These are phyloP conservation scores for Berghia stephanieae DNA, from an alignment of 1,140 invertebrate species.

Conservation along the genomic window DNA sequence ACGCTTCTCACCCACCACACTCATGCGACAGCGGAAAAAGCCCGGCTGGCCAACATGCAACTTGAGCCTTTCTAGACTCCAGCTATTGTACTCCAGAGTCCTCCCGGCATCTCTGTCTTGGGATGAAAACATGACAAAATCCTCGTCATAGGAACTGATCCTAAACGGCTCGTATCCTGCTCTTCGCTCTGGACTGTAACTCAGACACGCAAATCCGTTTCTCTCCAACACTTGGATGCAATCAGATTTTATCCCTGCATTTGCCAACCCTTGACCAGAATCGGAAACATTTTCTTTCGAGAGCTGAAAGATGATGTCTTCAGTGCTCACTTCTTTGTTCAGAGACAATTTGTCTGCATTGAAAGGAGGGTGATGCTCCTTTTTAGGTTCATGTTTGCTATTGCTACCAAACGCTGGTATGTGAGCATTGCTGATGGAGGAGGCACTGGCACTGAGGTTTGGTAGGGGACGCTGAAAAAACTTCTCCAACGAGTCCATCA, in stretches of 20 bases:
- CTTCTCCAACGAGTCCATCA: no score
- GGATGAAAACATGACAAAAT: conserved; percentile 29
- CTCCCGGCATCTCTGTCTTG: conserved; percentile 5
- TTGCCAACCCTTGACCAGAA: background rate
- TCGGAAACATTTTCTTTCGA: conserved; percentile 34
- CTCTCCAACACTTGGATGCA: conserved; percentile 37
- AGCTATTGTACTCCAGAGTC: conserved; percentile 26
- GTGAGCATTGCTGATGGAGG: no score
- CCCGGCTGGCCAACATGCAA: conserved; percentile 32
- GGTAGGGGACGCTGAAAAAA: no score
- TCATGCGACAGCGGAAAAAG: conserved; percentile 34
- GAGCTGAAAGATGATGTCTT: conserved; percentile 47
- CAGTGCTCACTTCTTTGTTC: conserved; percentile 26
- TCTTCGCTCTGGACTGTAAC: conserved; percentile 16
- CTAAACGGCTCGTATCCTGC: conserved; percentile 17
- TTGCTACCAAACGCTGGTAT: no score
- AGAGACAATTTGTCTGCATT: conserved; percentile 1
- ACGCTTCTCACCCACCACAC: background rate
- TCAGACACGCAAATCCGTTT: conserved; percentile 39
- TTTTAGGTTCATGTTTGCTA: no score
- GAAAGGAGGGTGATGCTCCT: no score
- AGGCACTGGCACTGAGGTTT: background rate
- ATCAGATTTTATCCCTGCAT: conserved; percentile 17
- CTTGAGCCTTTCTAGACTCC: conserved; percentile 29
- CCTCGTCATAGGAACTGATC: conserved; percentile 27